Evolutionary conservation across 2,797 vertebrate genomes (phyloP).

Genomic region (Cryptoblepharus egeriae): DNA sequence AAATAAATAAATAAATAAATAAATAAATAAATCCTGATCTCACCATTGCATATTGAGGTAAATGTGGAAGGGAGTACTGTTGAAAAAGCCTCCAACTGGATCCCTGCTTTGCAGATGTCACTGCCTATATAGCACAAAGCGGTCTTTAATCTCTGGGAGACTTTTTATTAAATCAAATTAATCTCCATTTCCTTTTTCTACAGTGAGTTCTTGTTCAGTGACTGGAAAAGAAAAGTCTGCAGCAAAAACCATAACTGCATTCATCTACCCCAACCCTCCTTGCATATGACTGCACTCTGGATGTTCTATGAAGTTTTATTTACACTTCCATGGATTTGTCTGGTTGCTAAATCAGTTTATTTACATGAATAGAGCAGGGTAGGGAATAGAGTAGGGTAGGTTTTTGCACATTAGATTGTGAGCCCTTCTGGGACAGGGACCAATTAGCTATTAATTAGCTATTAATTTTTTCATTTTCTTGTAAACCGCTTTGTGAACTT

Average conservation of each 20-base stretch:
- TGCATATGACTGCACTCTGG: slow-evolving; percentile 38
- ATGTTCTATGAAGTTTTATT: slow-evolving; percentile 11
- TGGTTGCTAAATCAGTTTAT: slow-evolving; percentile 48
- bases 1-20: no score
- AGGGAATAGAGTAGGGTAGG: no score
- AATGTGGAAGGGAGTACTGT: no score
- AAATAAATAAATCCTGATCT: no score
- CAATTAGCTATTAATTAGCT: no score
- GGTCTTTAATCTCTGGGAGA: slow-evolving; percentile 27
- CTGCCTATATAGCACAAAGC: not conserved
- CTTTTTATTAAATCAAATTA: slow-evolving; percentile 40
- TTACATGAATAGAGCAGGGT: slow-evolving; percentile 36
- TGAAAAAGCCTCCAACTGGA: no score
- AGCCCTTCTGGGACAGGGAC: no score
- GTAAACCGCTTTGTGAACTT: no score
- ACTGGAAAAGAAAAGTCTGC: slow-evolving; percentile 17
- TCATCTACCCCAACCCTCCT: slow-evolving; percentile 18
- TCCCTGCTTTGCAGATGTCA: no score
- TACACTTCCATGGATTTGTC: slow-evolving; percentile 50
- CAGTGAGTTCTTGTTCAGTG: slow-evolving; percentile 50
- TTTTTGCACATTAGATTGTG: no score
- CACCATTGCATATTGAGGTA: no score
- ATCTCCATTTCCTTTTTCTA: slow-evolving; percentile 27
- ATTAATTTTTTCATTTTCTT: no score
- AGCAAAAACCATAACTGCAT: slow-evolving; percentile 26